A percentile compares a stretch with the other conserved stretches of the same genome.
These are phyloP conservation scores for Dryoscopus gambensis DNA, from an alignment of 2,113 vertebrate genomes.

Conservation along the genomic window DNA sequence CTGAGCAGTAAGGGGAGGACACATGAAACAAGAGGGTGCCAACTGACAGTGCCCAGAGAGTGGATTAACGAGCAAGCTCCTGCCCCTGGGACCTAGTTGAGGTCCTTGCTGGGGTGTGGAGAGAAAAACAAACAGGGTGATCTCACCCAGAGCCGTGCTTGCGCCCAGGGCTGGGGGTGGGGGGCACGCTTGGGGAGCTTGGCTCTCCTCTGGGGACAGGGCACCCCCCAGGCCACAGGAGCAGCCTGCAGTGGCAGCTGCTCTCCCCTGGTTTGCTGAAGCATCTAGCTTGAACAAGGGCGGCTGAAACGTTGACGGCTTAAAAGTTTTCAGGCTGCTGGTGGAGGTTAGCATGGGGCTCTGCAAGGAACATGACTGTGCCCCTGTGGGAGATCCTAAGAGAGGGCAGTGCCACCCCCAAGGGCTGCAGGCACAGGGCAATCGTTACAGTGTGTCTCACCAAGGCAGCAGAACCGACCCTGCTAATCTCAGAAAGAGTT, in stretches of 20 bases:
- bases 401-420: not conserved
- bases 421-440: not conserved
- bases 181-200: not conserved
- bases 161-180: not conserved
- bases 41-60: not conserved
- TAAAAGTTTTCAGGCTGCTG: not conserved
- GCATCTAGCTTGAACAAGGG: not conserved
- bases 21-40: not conserved
- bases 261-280: not conserved
- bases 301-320: not conserved
- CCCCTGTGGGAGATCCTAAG: not conserved
- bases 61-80: not conserved
- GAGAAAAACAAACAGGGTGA: conserved; percentile 1
- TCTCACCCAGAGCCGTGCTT: not conserved
- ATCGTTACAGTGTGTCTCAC: fast-evolving
- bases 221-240: not conserved
- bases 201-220: not conserved
- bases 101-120: not conserved
- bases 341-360: not conserved
- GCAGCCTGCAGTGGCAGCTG: not conserved
- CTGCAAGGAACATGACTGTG: not conserved
- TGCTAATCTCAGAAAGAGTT: not conserved
- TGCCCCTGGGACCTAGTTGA: not conserved
- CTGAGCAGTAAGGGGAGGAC: not conserved
- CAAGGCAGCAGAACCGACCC: not conserved